Base-by-base conservation (phyloP, 2,888 invertebrate genomes). In the Chrysolina americana region DNA sequence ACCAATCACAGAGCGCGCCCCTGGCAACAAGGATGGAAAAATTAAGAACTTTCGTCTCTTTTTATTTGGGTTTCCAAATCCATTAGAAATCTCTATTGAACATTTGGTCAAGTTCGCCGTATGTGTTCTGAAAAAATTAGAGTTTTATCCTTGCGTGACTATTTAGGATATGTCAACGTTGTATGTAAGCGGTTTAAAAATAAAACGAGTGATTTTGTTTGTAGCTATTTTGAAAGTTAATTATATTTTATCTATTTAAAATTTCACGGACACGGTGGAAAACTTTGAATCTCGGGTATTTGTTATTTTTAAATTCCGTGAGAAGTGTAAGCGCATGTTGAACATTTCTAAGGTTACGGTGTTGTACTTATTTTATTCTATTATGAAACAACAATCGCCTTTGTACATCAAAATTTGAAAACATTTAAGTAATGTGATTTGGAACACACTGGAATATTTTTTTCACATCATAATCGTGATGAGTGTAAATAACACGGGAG, bases 251-350 rank as follows among this genome's bases (percentile, higher is more conserved):
- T 50, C 50, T 50, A 50, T 66, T 66, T 66, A 48, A 66, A 66
- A 66, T 50, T 66, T 66, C 66, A 66, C 48, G 66, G 66, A 66
- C 66, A 50, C 66, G 48, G 17, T 13, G 66, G 23, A 66, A 23
- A 66, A 41, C 10, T 65, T 28, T 28, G 17, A 65, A 28, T 48
- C 21, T 64, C 64, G 44, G 41, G 41, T 44, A 48, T 41, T 65
- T 21, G 50, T 48, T 59, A 59, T 59, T 59, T 59, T 59, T 59
- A 36, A 28, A 59, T 59, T 59, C 13, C n/a, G 28, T 36, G 23
- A 36, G n/a, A 59, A 28, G 6, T 4, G n/a, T 59, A n/a, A 28
- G 21, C 21, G 56, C 23, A 21, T 36, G 36, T 36, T 36, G 36
- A 36, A 36, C 23, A 21, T 56, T 21, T 56, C 19, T 56, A 56